Conservation (phyloP, 2,797 vertebrate species). For the Heteromormyrus szaboi region DNA sequence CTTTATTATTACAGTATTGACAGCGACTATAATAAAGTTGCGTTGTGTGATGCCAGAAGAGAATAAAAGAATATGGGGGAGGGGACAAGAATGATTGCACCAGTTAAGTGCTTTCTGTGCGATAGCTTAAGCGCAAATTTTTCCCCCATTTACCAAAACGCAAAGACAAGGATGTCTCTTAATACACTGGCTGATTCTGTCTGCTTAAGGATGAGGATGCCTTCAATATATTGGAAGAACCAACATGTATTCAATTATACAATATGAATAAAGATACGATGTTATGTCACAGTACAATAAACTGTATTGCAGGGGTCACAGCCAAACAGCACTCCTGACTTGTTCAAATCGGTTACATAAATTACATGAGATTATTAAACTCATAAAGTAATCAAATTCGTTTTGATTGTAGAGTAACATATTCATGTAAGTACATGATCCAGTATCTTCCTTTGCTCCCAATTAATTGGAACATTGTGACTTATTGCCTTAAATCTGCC, state of each 20-base stretch:
- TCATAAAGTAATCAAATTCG: constrained; percentile 8
- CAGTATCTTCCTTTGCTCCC: constrained; percentile 11
- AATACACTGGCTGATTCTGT: not conserved
- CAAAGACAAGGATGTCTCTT: not conserved
- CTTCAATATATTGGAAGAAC: not conserved
- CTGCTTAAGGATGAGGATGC: not conserved
- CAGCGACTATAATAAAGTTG: constrained; percentile 78
- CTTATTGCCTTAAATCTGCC: constrained; percentile 11
- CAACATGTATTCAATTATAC: not conserved
- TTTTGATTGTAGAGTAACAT: constrained; percentile 8
- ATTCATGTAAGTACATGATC: not conserved
- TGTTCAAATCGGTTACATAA: constrained; percentile 3
- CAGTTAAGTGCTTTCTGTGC: constrained; percentile 6
- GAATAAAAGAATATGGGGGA: constrained; percentile 23
- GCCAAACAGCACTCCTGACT: not conserved
- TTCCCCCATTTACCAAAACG: not conserved
- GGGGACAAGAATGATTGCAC: not conserved
- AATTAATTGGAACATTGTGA: constrained; percentile 14
- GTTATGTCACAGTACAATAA: not conserved
- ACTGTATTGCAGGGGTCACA: not conserved
- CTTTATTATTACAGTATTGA: constrained; percentile 74
- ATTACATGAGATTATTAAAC: constrained; percentile 15
- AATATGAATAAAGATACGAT: constrained; percentile 7
- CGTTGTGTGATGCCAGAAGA: constrained; percentile 61
- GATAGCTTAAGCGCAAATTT: constrained; percentile 6